These are phyloP conservation scores for Characodon lateralis DNA, from an alignment of 2,797 vertebrate genomes.

Conservation along the genomic window DNA sequence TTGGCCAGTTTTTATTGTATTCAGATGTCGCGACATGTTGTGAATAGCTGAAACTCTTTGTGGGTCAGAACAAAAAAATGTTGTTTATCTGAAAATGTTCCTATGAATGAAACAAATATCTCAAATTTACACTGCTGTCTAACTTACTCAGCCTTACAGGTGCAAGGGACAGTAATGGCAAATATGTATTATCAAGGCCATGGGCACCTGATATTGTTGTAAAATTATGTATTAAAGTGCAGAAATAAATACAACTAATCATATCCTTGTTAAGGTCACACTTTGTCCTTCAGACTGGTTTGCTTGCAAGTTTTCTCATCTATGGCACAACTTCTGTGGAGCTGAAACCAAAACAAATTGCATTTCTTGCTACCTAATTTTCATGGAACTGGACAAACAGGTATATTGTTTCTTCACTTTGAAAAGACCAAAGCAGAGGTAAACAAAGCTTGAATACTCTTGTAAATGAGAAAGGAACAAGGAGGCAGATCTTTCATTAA, in stretches of 20 bases:
- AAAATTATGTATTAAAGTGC: background rate
- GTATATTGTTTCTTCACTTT: slow-evolving; percentile 3
- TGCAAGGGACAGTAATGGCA: background rate
- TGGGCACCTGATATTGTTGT: too few species aligned
- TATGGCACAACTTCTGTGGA: background rate
- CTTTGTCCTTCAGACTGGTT: slow-evolving; percentile 2
- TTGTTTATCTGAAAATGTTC: too few species aligned
- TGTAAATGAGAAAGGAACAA: slow-evolving; percentile 4
- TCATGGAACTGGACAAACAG: slow-evolving; percentile 33
- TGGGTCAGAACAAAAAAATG: too few species aligned
- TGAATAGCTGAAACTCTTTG: too few species aligned
- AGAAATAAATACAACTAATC: background rate
- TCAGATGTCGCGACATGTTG: too few species aligned
- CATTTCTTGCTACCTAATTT: background rate
- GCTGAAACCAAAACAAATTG: background rate
- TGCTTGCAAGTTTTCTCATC: background rate
- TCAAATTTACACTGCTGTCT: too few species aligned
- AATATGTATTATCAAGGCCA: too few species aligned
- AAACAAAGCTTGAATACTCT: slow-evolving; percentile 23
- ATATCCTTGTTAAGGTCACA: background rate
- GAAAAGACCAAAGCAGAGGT: background rate
- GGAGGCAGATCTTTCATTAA: slow-evolving; percentile 20
- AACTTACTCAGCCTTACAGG: background rate
- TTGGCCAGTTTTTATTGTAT: background rate
- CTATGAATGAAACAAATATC: too few species aligned